Evolutionary conservation across 2,888 invertebrate species (phyloP).

Genomic region (Trichopoda pennipes): DNA sequence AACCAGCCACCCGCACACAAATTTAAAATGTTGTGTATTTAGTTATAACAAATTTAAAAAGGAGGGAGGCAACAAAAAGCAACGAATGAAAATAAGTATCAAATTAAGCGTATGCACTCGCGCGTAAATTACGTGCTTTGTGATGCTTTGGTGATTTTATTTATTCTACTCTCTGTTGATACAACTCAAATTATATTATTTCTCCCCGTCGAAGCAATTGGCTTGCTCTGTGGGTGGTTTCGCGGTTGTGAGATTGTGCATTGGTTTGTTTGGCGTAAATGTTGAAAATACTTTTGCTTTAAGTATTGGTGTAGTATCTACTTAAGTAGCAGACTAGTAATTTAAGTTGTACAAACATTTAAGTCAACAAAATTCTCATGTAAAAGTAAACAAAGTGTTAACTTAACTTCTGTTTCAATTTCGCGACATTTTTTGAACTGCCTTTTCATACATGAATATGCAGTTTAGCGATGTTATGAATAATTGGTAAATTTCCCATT

Average conservation of each 20-base stretch:
- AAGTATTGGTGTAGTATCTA: slow-evolving; percentile 53
- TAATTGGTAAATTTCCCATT: not conserved
- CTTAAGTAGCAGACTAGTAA: slow-evolving; percentile 64
- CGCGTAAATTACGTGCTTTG: slow-evolving; percentile 64
- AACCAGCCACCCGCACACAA: not conserved
- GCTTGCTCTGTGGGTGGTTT: slow-evolving; percentile 12
- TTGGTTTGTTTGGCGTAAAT: slow-evolving; percentile 18
- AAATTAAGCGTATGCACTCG: slow-evolving; percentile 64
- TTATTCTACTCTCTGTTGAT: not conserved
- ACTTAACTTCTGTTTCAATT: slow-evolving; percentile 46
- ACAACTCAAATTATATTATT: not conserved
- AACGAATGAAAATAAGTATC: slow-evolving; percentile 44
- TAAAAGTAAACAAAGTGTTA: slow-evolving; percentile 53
- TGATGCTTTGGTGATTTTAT: slow-evolving; percentile 25
- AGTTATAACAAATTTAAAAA: slow-evolving; percentile 20
- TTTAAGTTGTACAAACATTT: slow-evolving; percentile 62
- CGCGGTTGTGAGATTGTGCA: slow-evolving; percentile 4
- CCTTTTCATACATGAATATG: too few relatives aligned
- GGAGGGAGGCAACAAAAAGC: not conserved
- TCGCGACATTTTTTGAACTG: not conserved
- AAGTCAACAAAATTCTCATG: slow-evolving; percentile 42
- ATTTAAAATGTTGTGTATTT: slow-evolving; percentile 10
- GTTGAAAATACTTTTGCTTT: slow-evolving; percentile 50
- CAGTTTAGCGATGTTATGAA: not conserved
- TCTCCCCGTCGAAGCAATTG: slow-evolving; percentile 3